Evolutionary conservation across 2,797 vertebrate genomes (phyloP).

Genomic region (Cirrhinus molitorella): DNA sequence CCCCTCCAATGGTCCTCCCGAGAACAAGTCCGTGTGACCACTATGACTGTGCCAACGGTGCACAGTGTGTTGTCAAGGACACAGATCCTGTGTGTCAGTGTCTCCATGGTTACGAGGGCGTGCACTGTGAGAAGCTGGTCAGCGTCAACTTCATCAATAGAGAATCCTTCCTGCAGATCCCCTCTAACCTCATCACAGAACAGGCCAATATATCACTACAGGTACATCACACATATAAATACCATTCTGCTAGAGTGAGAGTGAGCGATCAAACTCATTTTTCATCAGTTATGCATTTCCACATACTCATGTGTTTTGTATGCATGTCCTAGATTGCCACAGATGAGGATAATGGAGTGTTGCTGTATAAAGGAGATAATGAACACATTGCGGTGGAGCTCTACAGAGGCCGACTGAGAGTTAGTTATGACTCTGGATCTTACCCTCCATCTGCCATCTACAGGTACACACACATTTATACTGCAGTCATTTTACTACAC

Average conservation of each 20-base stretch:
- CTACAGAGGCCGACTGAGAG: slow-evolving; percentile 92
- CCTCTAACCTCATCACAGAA: slow-evolving; percentile 84
- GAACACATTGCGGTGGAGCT: slow-evolving; percentile 95
- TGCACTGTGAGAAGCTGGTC: slow-evolving; percentile 91
- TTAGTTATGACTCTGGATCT: slow-evolving; percentile 94
- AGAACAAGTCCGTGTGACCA: slow-evolving; percentile 96
- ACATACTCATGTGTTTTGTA: slow-evolving; percentile 20
- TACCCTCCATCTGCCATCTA: slow-evolving; percentile 96
- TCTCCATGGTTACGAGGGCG: slow-evolving; percentile 91
- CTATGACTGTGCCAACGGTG: slow-evolving; percentile 93
- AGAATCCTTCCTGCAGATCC: slow-evolving; percentile 93
- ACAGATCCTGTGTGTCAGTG: slow-evolving; percentile 93
- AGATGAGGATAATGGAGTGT: slow-evolving; percentile 94
- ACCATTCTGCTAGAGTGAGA: neutral
- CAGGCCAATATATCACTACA: slow-evolving; percentile 96
- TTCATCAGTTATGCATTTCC: slow-evolving; percentile 20
- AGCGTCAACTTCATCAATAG: slow-evolving; percentile 95
- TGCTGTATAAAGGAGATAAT: slow-evolving; percentile 93
- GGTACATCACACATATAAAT: slow-evolving; percentile 75
- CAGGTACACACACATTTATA: slow-evolving; percentile 82
- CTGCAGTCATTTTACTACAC: neutral
- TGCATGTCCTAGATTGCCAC: slow-evolving; percentile 87
- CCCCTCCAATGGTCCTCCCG: slow-evolving; percentile 95
- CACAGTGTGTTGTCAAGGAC: slow-evolving; percentile 89
- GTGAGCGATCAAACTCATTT: neutral